Base-by-base conservation (phyloP, 2,888 invertebrate species). In the Pyrrhia umbra region DNA sequence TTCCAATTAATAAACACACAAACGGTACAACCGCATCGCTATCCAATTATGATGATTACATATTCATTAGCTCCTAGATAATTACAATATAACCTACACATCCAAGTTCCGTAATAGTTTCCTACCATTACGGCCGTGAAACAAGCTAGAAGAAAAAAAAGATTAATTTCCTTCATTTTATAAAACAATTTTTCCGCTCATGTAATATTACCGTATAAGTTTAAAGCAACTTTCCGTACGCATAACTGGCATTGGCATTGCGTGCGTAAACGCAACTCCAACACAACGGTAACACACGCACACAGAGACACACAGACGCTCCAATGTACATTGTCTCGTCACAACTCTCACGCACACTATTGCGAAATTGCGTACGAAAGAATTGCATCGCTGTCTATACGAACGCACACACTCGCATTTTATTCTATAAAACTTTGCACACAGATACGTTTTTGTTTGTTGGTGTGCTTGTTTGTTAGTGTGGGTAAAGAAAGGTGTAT, bases 401-500 rank as follows among this genome's bases (percentile, higher is more conserved):
- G 4, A 30, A 76, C 58, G 68, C 66, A 1, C 59, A 72, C 67
- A 76, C 50, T 20, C 2, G 6, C 9, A 27, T n/a, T 16, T 15
- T 45, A 37, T n/a, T 46, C 27, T 63, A 67, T 65, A 57, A 52
- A 65, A 50, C 50, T 51, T 43, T 8, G 46, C 39, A 39, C 45
- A 54, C 59, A 42, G 46, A 34, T 8, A 54, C 25, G 43, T 21
- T 18, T 34, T 37, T 46, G 47, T 42, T 6, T 59, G 47, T 69
- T 16, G 46, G 23, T 70, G 46, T 50, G 60, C 54, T 39, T 21
- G 21, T 61, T 54, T 73, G 50, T 23, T 20, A 81, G 93, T 93
- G 92, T 90, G 92, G 10, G 93, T 94, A 92, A 94, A 94, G 95
- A 94, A 95, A 95, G 94, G 94, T 92, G 94, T 89, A 90, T 90